These are phyloP conservation scores for Catharus minimus DNA, from an alignment of 2,113 vertebrate genomes.

Conservation along the genomic window DNA sequence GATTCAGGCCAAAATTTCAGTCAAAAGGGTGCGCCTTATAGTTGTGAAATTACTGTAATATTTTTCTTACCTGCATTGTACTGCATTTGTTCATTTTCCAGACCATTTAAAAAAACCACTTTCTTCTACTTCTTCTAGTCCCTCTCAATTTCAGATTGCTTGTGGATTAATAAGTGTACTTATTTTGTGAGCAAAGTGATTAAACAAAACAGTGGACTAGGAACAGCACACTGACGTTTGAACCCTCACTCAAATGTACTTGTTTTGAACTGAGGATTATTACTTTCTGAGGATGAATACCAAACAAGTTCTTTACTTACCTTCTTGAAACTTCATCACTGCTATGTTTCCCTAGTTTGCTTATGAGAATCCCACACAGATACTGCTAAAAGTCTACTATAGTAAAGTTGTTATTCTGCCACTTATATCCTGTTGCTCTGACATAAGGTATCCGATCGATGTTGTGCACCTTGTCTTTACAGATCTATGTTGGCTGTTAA, in stretches of 20 bases:
- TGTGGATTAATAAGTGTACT: not conserved
- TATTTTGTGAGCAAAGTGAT: not conserved
- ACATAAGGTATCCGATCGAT: not conserved
- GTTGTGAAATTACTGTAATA: too few relatives aligned
- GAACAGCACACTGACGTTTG: not conserved
- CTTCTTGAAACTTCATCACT: not conserved
- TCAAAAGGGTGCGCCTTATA: too few relatives aligned
- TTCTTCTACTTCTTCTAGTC: not conserved
- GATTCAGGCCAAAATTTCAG: too few relatives aligned
- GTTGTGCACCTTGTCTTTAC: not conserved
- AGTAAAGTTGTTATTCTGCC: not conserved
- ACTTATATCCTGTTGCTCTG: not conserved
- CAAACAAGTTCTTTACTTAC: not conserved
- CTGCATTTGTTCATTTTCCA: not conserved
- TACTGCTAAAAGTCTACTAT: not conserved
- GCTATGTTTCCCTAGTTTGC: not conserved
- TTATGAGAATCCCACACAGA: not conserved
- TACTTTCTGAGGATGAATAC: not conserved
- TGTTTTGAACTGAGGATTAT: not conserved
- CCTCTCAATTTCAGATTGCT: not conserved
- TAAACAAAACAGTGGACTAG: not conserved
- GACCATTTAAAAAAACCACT: accelerated
- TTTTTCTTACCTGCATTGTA: not conserved
- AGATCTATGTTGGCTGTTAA: not conserved
- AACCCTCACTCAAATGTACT: not conserved